Evolutionary conservation across 2,888 invertebrate species (phyloP), one percentile per base, ranked within the genome.

Genomic region (Orthonevra nobilis): DNA sequence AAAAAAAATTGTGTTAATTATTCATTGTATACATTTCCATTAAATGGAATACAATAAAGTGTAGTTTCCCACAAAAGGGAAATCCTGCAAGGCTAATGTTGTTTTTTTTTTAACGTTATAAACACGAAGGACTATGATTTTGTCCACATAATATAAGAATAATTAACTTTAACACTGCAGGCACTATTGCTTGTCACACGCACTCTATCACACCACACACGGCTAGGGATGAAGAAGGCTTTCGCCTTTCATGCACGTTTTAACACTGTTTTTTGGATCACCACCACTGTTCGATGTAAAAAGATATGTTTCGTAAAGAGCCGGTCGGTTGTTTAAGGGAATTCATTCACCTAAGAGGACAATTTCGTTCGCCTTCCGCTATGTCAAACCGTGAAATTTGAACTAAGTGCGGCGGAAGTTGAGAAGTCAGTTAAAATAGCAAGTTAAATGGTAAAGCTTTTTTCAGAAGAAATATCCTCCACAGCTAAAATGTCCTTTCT

Each of bases 21-120:
- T 79, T 79, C 66, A 79, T 50, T 61, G 56, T 54, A 54, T 73
- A 66, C 60, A 79, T 73, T 79, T 73, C 12, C 58, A 54, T 56
- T 66, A 61, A 73, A 73, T 61, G 66, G 58, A 48, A 48, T 36
- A 50, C 32, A 40, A 34, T 23, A 26, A 14, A 17, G 54, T 5
- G 5, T 5, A 58, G 58, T 30, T 54, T 48, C 64, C 54, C 30
- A 42, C 46, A 40, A 36, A 28, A 42, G 54, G 14, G 36, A 56
- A 61, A 52, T n/a, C 74, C 77, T 61, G 58, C 52, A 32, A 48
- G 60, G 46, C 66, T 40, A 48, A 28, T 36, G 34, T 38, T 46
- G 3, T 14, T 26, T 26, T 19, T 17, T 12, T 44, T 26, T 19
- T 15, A 17, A 19, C 30, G 19, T 26, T 15, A 2, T 9, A 34